These are phyloP conservation scores for Nephrotoma flavescens DNA, from an alignment of 2,888 invertebrate genomes.

Conservation along the genomic window DNA sequence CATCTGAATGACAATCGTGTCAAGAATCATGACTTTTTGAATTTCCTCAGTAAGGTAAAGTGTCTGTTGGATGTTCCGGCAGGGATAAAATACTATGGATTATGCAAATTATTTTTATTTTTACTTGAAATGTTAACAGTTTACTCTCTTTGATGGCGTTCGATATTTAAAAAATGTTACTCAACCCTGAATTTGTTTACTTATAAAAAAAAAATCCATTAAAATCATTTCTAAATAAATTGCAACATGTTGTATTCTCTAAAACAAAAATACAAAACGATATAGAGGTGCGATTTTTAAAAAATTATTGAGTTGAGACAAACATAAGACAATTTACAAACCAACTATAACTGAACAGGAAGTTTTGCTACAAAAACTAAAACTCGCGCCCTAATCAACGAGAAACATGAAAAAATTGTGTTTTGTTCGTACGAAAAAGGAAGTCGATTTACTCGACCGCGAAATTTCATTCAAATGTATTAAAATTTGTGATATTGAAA, in stretches of 20 bases:
- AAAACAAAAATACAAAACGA: neutral
- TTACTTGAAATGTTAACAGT: too few species aligned
- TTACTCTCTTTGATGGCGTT: too few species aligned
- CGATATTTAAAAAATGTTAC: too few species aligned
- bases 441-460: neutral
- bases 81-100: too few species aligned
- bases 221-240: neutral
- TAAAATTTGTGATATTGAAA: neutral
- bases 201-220: neutral
- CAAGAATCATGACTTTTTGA: too few species aligned
- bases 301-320: neutral
- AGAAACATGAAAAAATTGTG: neutral
- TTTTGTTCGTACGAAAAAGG: neutral
- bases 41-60: too few species aligned
- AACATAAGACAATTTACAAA: neutral
- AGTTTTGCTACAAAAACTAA: neutral
- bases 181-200: too few species aligned
- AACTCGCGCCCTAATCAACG: neutral
- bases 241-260: neutral
- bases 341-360: neutral
- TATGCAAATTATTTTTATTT: too few species aligned
- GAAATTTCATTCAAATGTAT: neutral
- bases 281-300: neutral
- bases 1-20: too few species aligned
- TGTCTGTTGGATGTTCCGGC: too few species aligned